Conservation (phyloP, 23 tunicate genomes). For the Ciona savignyi region DNA sequence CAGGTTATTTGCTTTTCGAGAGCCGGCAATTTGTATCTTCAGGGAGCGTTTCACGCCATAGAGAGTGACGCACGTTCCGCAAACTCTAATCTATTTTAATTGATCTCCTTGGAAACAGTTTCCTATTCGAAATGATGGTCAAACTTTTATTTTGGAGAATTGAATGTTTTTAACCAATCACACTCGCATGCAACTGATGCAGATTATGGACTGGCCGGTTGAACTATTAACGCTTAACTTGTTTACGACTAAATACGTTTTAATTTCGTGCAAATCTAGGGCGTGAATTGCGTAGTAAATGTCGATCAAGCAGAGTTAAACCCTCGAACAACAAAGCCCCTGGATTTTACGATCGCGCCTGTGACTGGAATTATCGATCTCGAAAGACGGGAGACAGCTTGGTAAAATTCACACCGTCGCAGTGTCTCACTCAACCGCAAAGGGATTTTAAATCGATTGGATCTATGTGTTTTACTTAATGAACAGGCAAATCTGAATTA, state of each 20-base stretch:
- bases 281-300: conserved; percentile 7
- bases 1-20: conserved; percentile 17
- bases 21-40: conserved; percentile 20
- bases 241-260: conserved; percentile 1
- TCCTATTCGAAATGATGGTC: no score
- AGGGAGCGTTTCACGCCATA: neutral
- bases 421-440: no score
- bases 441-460: no score
- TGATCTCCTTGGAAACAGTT: neutral
- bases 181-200: no score
- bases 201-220: neutral
- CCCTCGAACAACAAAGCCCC: neutral
- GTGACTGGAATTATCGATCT: neutral
- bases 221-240: neutral
- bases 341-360: neutral
- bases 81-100: neutral
- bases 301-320: conserved; percentile 5
- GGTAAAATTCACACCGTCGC: neutral
- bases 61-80: neutral
- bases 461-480: no score
- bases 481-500: no score
- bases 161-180: no score
- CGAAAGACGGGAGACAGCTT: neutral
- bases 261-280: neutral
- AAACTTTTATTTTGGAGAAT: no score